A percentile compares a stretch with the other conserved stretches of the same genome.
These are phyloP conservation scores for Pygathrix nemaeus DNA, from an alignment of 2,113 vertebrate species.

Conservation along the genomic window DNA sequence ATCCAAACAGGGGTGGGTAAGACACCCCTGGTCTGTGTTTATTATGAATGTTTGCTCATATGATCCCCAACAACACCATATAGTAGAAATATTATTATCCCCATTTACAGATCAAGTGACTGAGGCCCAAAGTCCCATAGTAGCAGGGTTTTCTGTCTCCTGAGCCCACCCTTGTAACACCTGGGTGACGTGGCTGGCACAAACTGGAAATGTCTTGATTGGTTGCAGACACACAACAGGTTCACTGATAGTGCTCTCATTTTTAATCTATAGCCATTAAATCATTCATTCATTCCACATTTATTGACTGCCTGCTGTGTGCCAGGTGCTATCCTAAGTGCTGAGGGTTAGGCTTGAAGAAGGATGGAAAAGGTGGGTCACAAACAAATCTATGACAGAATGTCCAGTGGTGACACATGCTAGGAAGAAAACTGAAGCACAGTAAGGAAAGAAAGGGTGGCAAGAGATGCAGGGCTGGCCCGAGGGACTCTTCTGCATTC, in stretches of 20 bases:
- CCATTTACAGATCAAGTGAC: neutral
- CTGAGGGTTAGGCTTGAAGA: neutral
- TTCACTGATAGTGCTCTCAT: neutral
- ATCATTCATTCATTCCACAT: neutral
- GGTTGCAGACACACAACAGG: neutral
- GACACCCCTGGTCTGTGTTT: neutral
- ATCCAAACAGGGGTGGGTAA: neutral
- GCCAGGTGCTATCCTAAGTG: neutral
- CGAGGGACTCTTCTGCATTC: no score
- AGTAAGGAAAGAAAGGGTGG: no score
- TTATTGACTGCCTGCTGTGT: neutral
- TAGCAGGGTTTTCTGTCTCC: neutral
- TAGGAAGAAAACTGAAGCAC: neutral
- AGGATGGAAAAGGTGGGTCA: neutral
- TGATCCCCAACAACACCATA: neutral
- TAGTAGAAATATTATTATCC: neutral
- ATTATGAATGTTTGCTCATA: neutral
- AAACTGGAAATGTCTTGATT: neutral
- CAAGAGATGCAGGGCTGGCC: neutral
- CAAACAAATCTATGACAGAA: neutral
- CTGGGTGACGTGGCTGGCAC: no score
- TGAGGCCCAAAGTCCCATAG: neutral
- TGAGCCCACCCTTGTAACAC: neutral
- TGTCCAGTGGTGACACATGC: no score
- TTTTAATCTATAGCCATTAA: neutral